Conservation (phyloP, 2,797 vertebrate genomes). For the Mus caroli region DNA sequence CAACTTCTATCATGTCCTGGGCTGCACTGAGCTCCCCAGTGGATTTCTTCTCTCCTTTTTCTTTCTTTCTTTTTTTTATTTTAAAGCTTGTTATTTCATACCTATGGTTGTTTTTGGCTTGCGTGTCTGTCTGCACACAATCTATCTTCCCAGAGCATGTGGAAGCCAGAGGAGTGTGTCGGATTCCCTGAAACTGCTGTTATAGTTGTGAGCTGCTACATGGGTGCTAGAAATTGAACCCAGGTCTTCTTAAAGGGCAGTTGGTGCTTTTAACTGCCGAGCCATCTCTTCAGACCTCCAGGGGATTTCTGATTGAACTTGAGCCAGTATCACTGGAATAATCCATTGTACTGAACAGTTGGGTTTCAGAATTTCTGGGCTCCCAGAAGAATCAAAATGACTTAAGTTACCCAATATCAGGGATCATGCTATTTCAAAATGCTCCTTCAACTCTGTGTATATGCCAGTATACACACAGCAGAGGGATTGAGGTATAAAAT, state of each 20-base stretch:
- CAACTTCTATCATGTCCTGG: neutral
- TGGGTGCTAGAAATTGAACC: neutral
- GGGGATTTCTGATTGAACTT: neutral
- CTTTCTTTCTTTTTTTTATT: too few relatives aligned
- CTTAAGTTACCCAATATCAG: neutral
- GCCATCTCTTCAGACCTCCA: neutral
- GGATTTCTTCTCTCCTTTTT: neutral
- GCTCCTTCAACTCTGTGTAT: neutral
- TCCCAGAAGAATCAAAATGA: slow-evolving; percentile 9
- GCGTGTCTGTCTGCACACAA: neutral
- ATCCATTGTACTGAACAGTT: neutral
- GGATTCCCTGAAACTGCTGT: neutral
- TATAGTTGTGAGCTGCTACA: neutral
- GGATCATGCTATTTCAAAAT: slow-evolving; percentile 7
- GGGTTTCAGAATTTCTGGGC: slow-evolving; percentile 29
- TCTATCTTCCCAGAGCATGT: neutral
- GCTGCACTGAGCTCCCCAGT: neutral
- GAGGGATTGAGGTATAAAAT: neutral
- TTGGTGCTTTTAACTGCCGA: neutral
- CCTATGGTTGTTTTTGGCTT: neutral
- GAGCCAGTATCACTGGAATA: neutral
- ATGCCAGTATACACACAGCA: neutral
- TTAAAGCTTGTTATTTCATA: neutral
- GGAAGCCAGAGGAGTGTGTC: neutral
- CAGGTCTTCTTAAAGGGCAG: neutral